Evolutionary conservation across 2,797 vertebrate genomes (phyloP).

Genomic region (Schizopygopsis pylzovi): DNA sequence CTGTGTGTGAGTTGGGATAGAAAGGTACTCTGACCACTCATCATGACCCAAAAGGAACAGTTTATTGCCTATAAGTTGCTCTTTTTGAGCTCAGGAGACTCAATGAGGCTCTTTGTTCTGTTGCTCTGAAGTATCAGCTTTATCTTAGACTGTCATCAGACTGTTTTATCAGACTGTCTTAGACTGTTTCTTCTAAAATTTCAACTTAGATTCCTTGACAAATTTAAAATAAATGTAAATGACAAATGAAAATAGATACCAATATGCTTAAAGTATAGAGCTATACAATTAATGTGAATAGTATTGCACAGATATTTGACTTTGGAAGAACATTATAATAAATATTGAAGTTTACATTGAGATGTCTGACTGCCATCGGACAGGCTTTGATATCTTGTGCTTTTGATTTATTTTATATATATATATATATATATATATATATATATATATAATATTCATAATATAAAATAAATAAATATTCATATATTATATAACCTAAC

Average conservation of each 20-base stretch:
- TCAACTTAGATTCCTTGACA: not conserved
- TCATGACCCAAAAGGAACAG: not conserved
- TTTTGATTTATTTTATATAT: not conserved
- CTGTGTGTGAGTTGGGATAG: not conserved
- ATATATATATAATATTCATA: too few relatives aligned
- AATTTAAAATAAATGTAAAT: not conserved
- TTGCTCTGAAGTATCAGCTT: not conserved
- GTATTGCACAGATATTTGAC: not conserved
- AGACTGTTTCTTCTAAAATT: not conserved
- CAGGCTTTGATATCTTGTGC: not conserved
- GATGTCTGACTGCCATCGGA: not conserved
- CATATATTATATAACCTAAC: too few relatives aligned
- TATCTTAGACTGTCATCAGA: not conserved
- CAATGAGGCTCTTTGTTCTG: not conserved
- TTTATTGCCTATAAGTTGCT: not conserved
- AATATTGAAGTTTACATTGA: not conserved
- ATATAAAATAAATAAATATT: too few relatives aligned
- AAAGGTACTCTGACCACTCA: not conserved
- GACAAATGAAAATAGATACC: not conserved
- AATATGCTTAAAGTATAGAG: not conserved
- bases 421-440: too few relatives aligned
- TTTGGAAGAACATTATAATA: not conserved
- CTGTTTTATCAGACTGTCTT: too few relatives aligned
- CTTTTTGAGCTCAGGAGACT: not conserved
- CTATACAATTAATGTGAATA: not conserved